These are phyloP conservation scores for Yponomeuta cagnagella DNA, from an alignment of 2,888 invertebrate genomes.

Conservation along the genomic window DNA sequence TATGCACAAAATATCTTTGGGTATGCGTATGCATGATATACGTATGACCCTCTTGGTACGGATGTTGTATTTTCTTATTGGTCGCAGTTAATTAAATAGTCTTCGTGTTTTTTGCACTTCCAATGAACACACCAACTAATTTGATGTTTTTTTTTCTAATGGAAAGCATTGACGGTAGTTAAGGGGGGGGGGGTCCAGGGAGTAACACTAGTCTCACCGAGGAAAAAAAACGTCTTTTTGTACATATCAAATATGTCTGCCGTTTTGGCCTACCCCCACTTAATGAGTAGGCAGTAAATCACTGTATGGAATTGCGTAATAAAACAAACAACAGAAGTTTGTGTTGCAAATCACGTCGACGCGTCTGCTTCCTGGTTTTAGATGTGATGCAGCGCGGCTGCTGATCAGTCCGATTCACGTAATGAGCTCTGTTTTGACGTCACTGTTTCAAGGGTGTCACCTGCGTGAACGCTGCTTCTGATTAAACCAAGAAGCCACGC, in stretches of 20 bases:
- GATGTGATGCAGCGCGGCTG: neutral
- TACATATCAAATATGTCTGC: too few species aligned
- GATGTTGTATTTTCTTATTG: neutral
- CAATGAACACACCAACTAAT: too few species aligned
- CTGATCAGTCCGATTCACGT: neutral
- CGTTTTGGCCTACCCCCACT: too few species aligned
- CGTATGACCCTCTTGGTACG: neutral
- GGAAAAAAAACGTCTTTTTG: too few species aligned
- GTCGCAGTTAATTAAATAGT: neutral
- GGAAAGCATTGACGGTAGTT: neutral
- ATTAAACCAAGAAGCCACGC: neutral
- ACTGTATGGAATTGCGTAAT: neutral
- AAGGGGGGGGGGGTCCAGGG: too few species aligned
- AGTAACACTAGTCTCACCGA: too few species aligned
- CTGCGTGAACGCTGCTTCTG: neutral
- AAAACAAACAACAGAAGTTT: neutral
- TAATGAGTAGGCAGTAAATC: neutral
- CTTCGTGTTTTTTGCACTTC: neutral
- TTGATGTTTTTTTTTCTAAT: too few species aligned
- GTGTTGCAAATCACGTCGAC: neutral
- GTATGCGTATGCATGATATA: too few species aligned
- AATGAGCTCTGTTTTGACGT: neutral
- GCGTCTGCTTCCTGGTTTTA: neutral
- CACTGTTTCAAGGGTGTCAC: neutral
- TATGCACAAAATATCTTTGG: neutral